Percentiles rank a stretch among this genome's conserved stretches.
phyloP scores from a whole-genome alignment of 2,797 vertebrate species.

The Melanotaenia maccullochi region DNA sequence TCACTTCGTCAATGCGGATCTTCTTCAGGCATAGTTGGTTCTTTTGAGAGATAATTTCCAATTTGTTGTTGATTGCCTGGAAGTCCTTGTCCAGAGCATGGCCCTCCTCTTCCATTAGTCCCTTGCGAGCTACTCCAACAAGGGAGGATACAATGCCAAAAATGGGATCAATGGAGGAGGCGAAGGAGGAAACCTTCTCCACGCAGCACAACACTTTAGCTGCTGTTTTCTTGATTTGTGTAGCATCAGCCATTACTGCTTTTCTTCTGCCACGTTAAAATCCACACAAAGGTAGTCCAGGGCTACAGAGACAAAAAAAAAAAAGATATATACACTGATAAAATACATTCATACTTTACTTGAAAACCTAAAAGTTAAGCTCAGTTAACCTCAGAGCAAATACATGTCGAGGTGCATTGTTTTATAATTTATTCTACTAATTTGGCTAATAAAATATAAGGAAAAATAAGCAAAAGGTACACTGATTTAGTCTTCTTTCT shows the following conservation, averaged over 20 bases:
- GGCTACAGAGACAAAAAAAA: conserved; percentile 12
- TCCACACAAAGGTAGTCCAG: conserved; percentile 26
- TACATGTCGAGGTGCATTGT: background rate
- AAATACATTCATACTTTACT: background rate
- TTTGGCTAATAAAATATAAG: too few relatives aligned
- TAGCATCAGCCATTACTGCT: conserved; percentile 76
- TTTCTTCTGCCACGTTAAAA: conserved; percentile 20
- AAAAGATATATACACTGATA: background rate
- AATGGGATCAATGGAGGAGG: conserved; percentile 83
- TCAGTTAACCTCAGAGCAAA: too few relatives aligned
- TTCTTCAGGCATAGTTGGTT: conserved; percentile 78
- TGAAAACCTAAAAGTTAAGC: background rate
- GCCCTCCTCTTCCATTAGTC: conserved; percentile 68
- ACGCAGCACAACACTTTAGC: conserved; percentile 75
- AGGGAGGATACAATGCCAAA: conserved; percentile 84
- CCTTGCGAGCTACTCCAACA: conserved; percentile 80
- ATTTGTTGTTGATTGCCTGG: conserved; percentile 68
- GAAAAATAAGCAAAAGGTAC: background rate
- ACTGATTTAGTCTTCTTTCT: background rate
- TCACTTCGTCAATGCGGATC: conserved; percentile 81
- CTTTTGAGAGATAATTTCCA: conserved; percentile 81
- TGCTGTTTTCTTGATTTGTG: conserved; percentile 74
- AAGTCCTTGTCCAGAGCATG: conserved; percentile 79
- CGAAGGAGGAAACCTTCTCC: conserved; percentile 82
- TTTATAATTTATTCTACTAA: background rate